Percentiles rank a stretch among this genome's conserved stretches.
Conservation (phyloP, 2,888 invertebrate species). For the Noctua janthina region DNA sequence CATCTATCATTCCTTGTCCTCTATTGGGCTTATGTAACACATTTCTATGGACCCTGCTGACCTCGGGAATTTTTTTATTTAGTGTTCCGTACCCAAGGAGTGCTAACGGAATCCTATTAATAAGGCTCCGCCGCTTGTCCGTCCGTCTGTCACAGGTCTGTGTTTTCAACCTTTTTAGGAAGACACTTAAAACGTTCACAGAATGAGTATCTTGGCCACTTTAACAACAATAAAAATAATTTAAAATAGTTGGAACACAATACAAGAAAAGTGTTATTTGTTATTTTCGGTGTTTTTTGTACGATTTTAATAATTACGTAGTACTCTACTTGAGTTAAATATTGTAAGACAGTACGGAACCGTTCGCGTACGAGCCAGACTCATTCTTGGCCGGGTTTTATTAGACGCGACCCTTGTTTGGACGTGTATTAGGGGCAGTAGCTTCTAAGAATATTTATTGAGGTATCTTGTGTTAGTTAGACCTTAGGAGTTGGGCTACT, state of each 20-base stretch:
- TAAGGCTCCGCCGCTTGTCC: not conserved
- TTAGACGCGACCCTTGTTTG: constrained; percentile 33
- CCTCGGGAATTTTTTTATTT: constrained; percentile 48
- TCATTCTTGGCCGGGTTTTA: not conserved
- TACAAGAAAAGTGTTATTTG: too few species aligned
- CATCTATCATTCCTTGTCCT: constrained; percentile 50
- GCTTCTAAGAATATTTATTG: constrained; percentile 58
- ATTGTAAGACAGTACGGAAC: not conserved
- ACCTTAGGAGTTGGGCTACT: constrained; percentile 2
- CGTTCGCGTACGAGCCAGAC: not conserved
- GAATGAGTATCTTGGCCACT: not conserved
- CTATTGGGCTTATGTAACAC: constrained; percentile 24
- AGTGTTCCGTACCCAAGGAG: not conserved
- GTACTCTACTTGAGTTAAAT: too few species aligned
- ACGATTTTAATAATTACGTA: not conserved
- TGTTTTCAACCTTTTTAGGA: not conserved
- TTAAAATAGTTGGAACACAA: too few species aligned
- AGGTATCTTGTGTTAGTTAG: constrained; percentile 36
- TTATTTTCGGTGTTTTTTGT: not conserved
- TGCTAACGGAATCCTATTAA: not conserved
- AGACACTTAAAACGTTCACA: not conserved
- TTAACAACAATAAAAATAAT: not conserved
- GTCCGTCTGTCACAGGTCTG: not conserved
- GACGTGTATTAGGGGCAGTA: constrained; percentile 37
- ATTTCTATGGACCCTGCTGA: constrained; percentile 13